Conservation (phyloP, 2,113 vertebrate species). For the Antennarius striatus region DNA sequence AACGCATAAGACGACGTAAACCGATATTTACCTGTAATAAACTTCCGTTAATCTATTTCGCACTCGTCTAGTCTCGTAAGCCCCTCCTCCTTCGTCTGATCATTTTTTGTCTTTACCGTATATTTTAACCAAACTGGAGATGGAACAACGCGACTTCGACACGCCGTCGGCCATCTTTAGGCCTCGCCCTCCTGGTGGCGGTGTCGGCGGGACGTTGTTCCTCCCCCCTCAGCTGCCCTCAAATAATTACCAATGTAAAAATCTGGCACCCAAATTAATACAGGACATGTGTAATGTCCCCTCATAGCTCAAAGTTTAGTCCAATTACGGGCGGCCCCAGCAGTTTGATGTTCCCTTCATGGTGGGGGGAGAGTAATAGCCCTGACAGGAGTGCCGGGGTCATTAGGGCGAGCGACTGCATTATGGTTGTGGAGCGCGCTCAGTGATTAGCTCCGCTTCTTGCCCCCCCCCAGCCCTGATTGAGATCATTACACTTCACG, state of each 20-base stretch:
- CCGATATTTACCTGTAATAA: too few species aligned
- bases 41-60: too few species aligned
- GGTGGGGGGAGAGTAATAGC: slow-evolving; percentile 78
- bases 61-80: too few species aligned
- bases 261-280: slow-evolving; percentile 80
- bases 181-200: too few species aligned
- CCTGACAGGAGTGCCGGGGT: slow-evolving; percentile 78
- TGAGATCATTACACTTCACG: slow-evolving; percentile 82
- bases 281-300: slow-evolving; percentile 83
- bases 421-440: slow-evolving; percentile 77
- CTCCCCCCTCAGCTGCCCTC: slow-evolving; percentile 47
- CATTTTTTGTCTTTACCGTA: too few species aligned
- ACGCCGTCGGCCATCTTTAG: too few species aligned
- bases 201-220: neutral
- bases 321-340: slow-evolving; percentile 81
- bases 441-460: slow-evolving; percentile 82
- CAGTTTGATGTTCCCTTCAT: slow-evolving; percentile 76
- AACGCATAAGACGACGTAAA: too few species aligned
- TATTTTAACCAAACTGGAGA: too few species aligned
- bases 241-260: slow-evolving; percentile 84
- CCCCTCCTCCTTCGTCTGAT: too few species aligned
- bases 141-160: too few species aligned
- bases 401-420: slow-evolving; percentile 82
- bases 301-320: slow-evolving; percentile 86
- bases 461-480: slow-evolving; percentile 69